Percentiles rank a stretch among this genome's conserved stretches.
Evolutionary conservation across 2,888 invertebrate genomes (phyloP).

Genomic region (Drosophila flavopinicola): DNA sequence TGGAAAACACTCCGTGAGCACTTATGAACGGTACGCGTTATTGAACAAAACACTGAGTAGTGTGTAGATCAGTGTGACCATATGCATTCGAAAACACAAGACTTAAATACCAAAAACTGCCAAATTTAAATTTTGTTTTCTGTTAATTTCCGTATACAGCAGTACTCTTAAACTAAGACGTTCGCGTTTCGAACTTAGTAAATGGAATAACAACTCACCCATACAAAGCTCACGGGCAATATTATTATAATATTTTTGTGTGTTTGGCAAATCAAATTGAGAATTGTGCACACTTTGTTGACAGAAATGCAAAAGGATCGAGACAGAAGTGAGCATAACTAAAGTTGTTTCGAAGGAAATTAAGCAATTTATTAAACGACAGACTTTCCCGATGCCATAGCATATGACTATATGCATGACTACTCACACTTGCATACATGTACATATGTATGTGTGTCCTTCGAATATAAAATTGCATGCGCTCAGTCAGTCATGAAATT

Average conservation of each 20-base stretch:
- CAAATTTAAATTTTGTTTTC: background rate
- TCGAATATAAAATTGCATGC: constrained; percentile 76
- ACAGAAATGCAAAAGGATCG: background rate
- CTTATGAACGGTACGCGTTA: constrained; percentile 17
- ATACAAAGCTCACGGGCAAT: too few species aligned
- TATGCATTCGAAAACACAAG: background rate
- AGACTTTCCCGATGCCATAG: constrained; percentile 41
- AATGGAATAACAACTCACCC: too few species aligned
- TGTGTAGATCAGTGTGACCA: constrained; percentile 27
- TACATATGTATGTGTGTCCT: constrained; percentile 58
- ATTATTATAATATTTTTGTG: too few species aligned
- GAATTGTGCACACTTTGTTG: too few species aligned
- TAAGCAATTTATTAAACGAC: constrained; percentile 68
- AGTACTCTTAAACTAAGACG: too few species aligned
- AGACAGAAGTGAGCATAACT: constrained; percentile 37
- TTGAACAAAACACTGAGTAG: constrained; percentile 21
- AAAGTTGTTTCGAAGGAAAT: constrained; percentile 56
- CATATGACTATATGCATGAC: constrained; percentile 62
- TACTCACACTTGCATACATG: constrained; percentile 19
- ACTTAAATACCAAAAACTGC: constrained; percentile 17
- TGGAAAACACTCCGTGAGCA: too few species aligned
- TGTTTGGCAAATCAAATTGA: too few species aligned
- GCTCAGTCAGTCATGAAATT: constrained; percentile 82
- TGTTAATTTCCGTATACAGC: too few species aligned
- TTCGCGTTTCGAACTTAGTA: too few species aligned